Percentiles rank a stretch among this genome's conserved stretches.
Conservation (phyloP, 2,113 vertebrate species). For the Petrocephalus microphthalmus region DNA sequence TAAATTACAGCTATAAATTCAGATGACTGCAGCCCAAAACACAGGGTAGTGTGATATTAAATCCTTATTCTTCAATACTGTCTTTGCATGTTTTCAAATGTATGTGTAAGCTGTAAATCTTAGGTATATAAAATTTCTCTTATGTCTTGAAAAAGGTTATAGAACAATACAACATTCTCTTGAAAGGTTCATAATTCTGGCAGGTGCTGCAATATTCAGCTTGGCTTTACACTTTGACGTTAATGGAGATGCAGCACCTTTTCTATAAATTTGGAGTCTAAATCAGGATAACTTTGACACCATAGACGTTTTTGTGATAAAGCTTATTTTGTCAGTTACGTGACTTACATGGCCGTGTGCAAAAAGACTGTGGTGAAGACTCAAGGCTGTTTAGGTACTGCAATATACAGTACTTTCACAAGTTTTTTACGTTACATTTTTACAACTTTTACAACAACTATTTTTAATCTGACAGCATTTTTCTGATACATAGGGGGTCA, state of each 20-base stretch:
- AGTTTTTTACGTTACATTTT: neutral
- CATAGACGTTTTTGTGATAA: neutral
- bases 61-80: neutral
- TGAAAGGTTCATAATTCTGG: neutral
- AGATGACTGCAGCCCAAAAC: neutral
- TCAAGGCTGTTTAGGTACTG: neutral
- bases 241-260: neutral
- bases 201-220: neutral
- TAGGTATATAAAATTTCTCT: neutral
- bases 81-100: neutral
- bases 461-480: neutral
- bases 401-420: neutral
- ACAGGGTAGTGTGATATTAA: neutral
- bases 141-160: neutral
- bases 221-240: neutral
- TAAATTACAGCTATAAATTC: neutral
- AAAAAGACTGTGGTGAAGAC: neutral
- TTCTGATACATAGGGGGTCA: neutral
- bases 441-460: neutral
- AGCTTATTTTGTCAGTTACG: neutral
- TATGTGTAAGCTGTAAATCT: neutral
- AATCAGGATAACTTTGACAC: neutral
- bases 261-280: neutral
- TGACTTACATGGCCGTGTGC: neutral
- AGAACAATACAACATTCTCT: neutral